A percentile compares a stretch with the other conserved stretches of the same genome.
Evolutionary conservation across 2,113 vertebrate species (phyloP).

Genomic region (Sphyrna mokarran): DNA sequence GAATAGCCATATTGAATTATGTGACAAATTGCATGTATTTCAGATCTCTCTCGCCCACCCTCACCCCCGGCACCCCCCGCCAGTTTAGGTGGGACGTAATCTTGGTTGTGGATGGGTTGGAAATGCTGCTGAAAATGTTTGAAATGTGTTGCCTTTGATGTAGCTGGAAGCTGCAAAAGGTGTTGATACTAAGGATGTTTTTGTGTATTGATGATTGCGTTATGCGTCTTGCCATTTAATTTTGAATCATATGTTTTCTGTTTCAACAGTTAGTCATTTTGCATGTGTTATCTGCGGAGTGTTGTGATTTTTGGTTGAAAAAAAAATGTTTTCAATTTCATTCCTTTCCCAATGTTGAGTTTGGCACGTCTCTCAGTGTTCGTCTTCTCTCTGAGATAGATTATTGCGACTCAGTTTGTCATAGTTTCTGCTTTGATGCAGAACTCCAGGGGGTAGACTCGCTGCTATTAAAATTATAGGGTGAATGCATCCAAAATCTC

Average conservation of each 20-base stretch:
- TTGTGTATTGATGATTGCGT: neutral
- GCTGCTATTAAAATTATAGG: neutral
- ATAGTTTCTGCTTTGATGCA: neutral
- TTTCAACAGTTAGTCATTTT: conserved; percentile 24
- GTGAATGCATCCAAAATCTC: neutral
- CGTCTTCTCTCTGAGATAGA: neutral
- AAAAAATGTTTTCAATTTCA: conserved; percentile 9
- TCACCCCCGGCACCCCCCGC: too few species aligned
- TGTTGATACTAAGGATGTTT: neutral
- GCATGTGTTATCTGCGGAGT: conserved; percentile 7
- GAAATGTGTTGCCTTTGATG: neutral
- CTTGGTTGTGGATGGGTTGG: neutral
- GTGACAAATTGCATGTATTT: neutral
- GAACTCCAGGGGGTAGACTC: neutral
- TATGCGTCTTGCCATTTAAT: neutral
- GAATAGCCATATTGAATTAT: neutral
- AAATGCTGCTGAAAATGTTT: neutral
- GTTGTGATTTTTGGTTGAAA: neutral
- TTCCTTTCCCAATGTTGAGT: neutral
- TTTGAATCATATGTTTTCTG: conserved; percentile 1
- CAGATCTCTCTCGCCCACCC: neutral
- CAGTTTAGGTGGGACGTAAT: neutral
- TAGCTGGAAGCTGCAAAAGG: neutral
- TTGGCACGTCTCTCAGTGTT: neutral
- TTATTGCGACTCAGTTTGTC: neutral